Evolutionary conservation across 2,888 invertebrate species (phyloP).

Genomic region (Abrostola triplasia): DNA sequence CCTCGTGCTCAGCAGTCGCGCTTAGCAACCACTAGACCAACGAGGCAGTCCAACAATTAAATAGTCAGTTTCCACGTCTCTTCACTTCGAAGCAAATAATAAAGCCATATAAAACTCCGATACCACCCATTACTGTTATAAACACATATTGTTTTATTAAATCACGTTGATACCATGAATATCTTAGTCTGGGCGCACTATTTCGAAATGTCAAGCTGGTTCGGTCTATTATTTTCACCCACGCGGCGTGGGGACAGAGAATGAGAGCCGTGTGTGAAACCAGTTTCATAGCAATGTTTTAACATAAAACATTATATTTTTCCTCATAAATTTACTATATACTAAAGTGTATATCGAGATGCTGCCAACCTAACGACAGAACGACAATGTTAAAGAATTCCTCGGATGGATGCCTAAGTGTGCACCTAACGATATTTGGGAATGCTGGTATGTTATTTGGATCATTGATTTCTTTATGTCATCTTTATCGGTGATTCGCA

Average conservation of each 20-base stretch:
- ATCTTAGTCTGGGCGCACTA: conserved; percentile 53
- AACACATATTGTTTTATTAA: conserved; percentile 45
- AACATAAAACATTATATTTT: conserved; percentile 53
- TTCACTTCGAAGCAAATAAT: neutral
- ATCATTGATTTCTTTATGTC: conserved; percentile 25
- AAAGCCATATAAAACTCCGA: conserved; percentile 6
- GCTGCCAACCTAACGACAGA: neutral
- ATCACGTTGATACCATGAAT: conserved; percentile 35
- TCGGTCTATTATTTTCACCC: conserved; percentile 80
- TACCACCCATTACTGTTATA: conserved; percentile 16
- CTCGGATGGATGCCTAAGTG: conserved; percentile 10
- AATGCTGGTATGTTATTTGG: conserved; percentile 38
- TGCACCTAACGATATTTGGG: conserved; percentile 29
- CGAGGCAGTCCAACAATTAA: too few relatives aligned
- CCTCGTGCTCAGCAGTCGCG: too few relatives aligned
- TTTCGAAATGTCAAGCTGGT: conserved; percentile 80
- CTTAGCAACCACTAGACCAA: too few relatives aligned
- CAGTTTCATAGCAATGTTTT: conserved; percentile 45
- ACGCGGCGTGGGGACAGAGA: conserved; percentile 74
- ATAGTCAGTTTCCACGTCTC: neutral
- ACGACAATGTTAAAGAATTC: conserved; percentile 1
- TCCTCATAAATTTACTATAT: conserved; percentile 46
- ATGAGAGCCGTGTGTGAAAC: conserved; percentile 60
- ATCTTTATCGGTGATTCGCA: conserved; percentile 13
- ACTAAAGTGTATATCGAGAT: conserved; percentile 16